phyloP scores from a whole-genome alignment of 1,140 invertebrate species.

The Tyrophagus putrescentiae region DNA sequence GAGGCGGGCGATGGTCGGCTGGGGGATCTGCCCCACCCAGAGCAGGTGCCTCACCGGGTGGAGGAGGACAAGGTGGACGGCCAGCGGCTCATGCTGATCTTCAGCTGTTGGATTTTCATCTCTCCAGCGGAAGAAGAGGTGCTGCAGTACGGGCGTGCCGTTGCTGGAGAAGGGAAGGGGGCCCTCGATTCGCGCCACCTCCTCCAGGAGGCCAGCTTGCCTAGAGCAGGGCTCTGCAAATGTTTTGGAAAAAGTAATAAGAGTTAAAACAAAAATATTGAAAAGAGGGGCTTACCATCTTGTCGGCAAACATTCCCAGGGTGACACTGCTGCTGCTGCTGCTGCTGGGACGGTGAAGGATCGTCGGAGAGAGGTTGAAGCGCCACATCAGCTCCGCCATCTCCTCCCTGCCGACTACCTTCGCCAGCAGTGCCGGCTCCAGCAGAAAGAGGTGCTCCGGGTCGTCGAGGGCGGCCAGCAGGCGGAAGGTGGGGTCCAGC shows the following conservation, averaged over 20 bases:
- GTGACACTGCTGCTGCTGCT: background rate
- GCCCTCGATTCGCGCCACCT: background rate
- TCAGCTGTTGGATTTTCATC: too few relatives aligned
- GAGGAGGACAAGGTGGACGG: background rate
- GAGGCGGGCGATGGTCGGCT: background rate
- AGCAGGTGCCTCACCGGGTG: background rate
- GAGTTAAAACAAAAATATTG: too few relatives aligned
- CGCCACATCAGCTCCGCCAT: background rate
- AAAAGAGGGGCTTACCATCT: background rate
- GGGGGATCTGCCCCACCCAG: background rate
- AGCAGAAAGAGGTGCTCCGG: background rate
- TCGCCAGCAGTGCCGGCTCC: background rate
- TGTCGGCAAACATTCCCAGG: background rate
- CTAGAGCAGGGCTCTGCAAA: too few relatives aligned
- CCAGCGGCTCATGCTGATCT: too few relatives aligned
- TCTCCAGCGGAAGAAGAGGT: background rate
- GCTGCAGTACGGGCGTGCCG: background rate
- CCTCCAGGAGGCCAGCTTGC: background rate
- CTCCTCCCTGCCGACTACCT: background rate
- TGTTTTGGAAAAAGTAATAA: too few relatives aligned
- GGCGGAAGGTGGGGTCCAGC: too few relatives aligned
- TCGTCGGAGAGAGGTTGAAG: too few relatives aligned
- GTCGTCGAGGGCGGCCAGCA: too few relatives aligned
- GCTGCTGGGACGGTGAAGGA: background rate
- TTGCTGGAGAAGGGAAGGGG: background rate